Conservation (phyloP, 2,888 invertebrate species). For the Apamea anceps region DNA sequence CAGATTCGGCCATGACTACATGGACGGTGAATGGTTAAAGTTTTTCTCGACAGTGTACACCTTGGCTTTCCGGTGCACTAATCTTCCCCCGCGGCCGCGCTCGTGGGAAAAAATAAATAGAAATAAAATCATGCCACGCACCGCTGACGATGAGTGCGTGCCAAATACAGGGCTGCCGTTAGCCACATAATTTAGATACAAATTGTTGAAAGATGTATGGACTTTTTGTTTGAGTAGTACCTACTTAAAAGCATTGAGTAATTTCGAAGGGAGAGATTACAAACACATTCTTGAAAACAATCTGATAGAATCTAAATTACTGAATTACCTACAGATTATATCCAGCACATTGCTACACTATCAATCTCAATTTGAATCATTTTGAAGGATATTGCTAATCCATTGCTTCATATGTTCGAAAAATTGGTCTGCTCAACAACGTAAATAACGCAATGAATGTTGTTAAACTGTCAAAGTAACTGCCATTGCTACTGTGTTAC, state of each 20-base stretch:
- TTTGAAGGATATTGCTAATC: no score
- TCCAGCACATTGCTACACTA: background rate
- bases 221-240: background rate
- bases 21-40: constrained; percentile 16
- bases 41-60: constrained; percentile 47
- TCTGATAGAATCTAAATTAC: background rate
- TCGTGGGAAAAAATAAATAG: constrained; percentile 68
- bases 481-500: no score
- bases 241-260: background rate
- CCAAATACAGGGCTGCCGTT: constrained; percentile 58
- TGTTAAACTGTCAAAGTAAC: no score
- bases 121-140: constrained; percentile 74
- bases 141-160: constrained; percentile 71
- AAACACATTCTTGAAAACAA: background rate
- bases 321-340: no score
- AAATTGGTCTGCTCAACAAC: no score
- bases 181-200: background rate
- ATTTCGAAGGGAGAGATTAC: background rate
- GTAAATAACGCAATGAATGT: no score
- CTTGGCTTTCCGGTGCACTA: constrained; percentile 70
- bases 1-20: constrained; percentile 39
- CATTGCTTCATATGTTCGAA: no score
- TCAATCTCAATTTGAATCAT: no score
- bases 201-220: constrained; percentile 14
- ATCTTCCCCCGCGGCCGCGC: constrained; percentile 51